phyloP scores from a whole-genome alignment of 1,140 invertebrate species.

The Eumeta japonica region DNA sequence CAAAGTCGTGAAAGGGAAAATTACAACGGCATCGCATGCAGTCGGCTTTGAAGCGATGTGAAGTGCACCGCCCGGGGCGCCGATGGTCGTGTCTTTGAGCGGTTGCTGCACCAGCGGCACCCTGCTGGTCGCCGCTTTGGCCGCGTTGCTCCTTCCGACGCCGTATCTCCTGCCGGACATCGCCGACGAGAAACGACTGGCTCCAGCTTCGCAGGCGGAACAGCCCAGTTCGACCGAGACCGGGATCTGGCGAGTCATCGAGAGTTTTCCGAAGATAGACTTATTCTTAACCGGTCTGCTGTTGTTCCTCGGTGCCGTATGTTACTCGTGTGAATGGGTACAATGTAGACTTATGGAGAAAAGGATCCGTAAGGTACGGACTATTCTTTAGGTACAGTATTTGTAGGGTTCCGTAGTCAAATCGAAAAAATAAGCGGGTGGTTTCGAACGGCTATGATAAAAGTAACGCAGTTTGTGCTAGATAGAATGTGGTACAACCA shows the following conservation, averaged over 20 bases:
- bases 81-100: slow-evolving; percentile 34
- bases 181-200: slow-evolving; percentile 4
- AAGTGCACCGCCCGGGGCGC: no score
- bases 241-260: slow-evolving; percentile 17
- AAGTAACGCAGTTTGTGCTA: no score
- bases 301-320: slow-evolving; percentile 20
- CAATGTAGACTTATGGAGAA: slow-evolving; percentile 45
- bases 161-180: slow-evolving; percentile 37
- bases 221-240: slow-evolving; percentile 1
- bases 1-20: no score
- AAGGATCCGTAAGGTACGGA: slow-evolving; percentile 38
- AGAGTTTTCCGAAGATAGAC: slow-evolving; percentile 26
- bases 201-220: neutral
- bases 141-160: slow-evolving; percentile 30
- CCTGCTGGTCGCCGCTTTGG: slow-evolving; percentile 26
- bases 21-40: no score
- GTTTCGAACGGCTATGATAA: no score
- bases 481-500: no score
- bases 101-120: slow-evolving; percentile 32
- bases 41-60: no score
- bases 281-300: slow-evolving; percentile 23
- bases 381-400: no score
- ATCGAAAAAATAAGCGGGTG: no score
- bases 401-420: no score
- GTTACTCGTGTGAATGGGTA: slow-evolving; percentile 40